Evolutionary conservation across 2,888 invertebrate species (phyloP).

Genomic region (Eristalinus aeneus): DNA sequence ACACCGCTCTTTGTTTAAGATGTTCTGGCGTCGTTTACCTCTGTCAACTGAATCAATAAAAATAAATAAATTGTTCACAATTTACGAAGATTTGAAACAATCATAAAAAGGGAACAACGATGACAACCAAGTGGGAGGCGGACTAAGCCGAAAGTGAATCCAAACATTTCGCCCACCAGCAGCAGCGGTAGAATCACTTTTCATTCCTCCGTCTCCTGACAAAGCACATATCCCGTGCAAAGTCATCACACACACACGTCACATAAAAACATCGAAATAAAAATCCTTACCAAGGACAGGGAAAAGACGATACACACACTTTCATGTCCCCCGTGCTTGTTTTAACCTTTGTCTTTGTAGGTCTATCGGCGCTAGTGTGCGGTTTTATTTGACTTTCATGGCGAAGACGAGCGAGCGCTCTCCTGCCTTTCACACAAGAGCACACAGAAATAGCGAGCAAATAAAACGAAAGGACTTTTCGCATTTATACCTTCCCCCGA

Average conservation of each 20-base stretch:
- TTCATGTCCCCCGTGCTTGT: not conserved
- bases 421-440: conserved; percentile 26
- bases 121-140: not conserved
- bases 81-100: conserved; percentile 64
- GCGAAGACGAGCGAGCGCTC: conserved; percentile 41
- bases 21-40: not conserved
- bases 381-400: conserved; percentile 67
- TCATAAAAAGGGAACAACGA: conserved; percentile 39
- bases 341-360: conserved; percentile 18
- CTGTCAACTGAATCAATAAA: conserved; percentile 59
- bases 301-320: not conserved
- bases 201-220: conserved; percentile 60
- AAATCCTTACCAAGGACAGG: conserved; percentile 31
- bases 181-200: conserved; percentile 46
- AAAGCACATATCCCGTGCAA: conserved; percentile 13
- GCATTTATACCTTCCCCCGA: conserved; percentile 34
- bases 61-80: conserved; percentile 67
- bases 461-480: conserved; percentile 49
- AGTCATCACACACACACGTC: conserved; percentile 56
- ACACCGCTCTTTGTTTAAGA: conserved; percentile 25
- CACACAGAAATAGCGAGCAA: conserved; percentile 41
- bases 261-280: conserved; percentile 51
- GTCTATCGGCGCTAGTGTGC: conserved; percentile 21
- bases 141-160: conserved; percentile 25
- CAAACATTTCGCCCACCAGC: conserved; percentile 35